Evolutionary conservation across 2,113 vertebrate species (phyloP).

Genomic region (Sardina pilchardus): DNA sequence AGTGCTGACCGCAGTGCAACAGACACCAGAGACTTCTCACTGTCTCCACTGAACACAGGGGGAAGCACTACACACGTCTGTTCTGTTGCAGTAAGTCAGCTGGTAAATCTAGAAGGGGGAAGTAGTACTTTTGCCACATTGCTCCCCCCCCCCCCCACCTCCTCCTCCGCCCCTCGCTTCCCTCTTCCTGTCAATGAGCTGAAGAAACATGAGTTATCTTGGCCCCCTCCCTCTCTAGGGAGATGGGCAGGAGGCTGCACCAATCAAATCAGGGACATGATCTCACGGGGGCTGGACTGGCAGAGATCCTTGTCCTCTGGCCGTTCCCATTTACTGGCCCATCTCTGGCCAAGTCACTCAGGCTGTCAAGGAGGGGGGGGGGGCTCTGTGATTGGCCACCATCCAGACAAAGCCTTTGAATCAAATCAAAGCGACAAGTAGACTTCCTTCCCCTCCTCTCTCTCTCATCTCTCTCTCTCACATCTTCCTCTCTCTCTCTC

Average conservation of each 20-base stretch:
- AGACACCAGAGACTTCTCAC: not conserved
- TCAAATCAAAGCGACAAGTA: conserved; percentile 2
- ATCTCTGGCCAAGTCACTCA: not conserved
- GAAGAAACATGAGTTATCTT: not conserved
- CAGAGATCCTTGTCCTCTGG: not conserved
- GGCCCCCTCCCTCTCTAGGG: not conserved
- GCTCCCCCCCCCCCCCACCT: too few species aligned
- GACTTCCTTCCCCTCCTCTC: not conserved
- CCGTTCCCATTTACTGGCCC: not conserved
- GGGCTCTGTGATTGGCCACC: not conserved
- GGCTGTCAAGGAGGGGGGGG: not conserved
- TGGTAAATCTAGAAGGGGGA: conserved; percentile 30
- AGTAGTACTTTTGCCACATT: conserved; percentile 8
- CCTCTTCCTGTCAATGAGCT: conserved; percentile 10
- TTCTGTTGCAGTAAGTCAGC: conserved; percentile 31
- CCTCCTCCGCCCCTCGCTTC: not conserved
- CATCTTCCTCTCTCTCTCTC: not conserved
- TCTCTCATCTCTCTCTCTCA: not conserved
- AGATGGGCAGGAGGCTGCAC: not conserved
- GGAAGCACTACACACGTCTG: too few species aligned
- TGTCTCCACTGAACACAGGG: not conserved
- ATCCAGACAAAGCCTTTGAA: conserved; percentile 17
- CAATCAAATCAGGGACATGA: not conserved
- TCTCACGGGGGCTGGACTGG: not conserved
- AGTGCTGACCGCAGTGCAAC: not conserved